These are phyloP conservation scores for Stomatorhinus walkeri DNA, from an alignment of 2,797 vertebrate genomes.

Conservation along the genomic window DNA sequence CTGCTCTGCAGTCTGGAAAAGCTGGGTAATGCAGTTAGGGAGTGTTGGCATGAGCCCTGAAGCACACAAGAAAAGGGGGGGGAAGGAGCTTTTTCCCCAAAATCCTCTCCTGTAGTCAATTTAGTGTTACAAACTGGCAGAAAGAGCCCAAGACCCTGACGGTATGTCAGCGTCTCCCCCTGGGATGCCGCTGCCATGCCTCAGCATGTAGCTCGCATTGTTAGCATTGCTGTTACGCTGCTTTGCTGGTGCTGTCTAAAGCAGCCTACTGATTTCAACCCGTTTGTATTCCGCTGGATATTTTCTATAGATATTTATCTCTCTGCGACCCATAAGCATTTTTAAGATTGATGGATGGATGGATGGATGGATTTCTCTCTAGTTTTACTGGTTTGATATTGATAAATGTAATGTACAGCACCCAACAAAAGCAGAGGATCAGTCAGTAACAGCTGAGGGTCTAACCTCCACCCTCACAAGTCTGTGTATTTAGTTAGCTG, in stretches of 20 bases:
- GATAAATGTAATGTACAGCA: not conserved
- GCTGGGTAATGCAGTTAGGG: not conserved
- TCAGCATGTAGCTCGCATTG: not conserved
- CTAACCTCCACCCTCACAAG: not conserved
- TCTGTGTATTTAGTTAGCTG: not conserved
- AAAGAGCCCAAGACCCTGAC: not conserved
- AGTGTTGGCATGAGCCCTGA: not conserved
- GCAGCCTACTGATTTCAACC: not conserved
- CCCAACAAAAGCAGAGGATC: not conserved
- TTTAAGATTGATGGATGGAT: not conserved
- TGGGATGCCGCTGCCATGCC: not conserved
- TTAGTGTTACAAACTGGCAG: not conserved
- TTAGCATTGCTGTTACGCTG: not conserved
- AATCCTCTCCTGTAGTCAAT: not conserved
- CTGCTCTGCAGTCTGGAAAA: constrained; percentile 2
- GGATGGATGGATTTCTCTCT: not conserved
- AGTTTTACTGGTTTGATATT: not conserved
- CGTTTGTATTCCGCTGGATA: not conserved
- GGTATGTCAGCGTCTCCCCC: not conserved
- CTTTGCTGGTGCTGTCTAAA: not conserved
- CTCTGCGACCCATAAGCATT: not conserved
- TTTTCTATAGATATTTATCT: not conserved
- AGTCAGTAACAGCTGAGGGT: not conserved
- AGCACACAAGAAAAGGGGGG: not conserved
- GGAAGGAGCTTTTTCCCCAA: not conserved